Evolutionary conservation across 2,888 invertebrate species (phyloP).

Genomic region (Mermis nigrescens): DNA sequence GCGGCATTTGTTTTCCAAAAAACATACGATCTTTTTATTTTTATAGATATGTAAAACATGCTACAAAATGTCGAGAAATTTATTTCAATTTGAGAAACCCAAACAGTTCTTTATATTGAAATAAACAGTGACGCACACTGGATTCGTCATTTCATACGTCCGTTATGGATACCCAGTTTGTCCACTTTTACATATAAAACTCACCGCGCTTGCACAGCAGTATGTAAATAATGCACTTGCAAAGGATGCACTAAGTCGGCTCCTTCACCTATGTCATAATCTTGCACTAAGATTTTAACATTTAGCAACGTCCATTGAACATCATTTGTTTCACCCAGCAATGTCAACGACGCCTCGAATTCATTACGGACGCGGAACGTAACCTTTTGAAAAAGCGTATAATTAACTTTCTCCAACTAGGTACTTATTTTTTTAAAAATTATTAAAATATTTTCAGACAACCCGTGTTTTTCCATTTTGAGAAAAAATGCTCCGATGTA

Average conservation of each 20-base stretch:
- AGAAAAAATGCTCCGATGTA: too few relatives aligned
- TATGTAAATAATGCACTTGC: slow-evolving; percentile 63
- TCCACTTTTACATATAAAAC: neutral
- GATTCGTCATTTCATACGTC: too few relatives aligned
- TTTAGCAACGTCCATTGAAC: slow-evolving; percentile 87
- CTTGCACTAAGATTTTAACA: slow-evolving; percentile 83
- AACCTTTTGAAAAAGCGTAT: slow-evolving; percentile 20
- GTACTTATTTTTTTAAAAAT: neutral
- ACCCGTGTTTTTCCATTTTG: too few relatives aligned
- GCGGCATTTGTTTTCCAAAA: too few relatives aligned
- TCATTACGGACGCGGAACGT: slow-evolving; percentile 24
- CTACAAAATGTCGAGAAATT: too few relatives aligned
- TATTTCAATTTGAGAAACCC: too few relatives aligned
- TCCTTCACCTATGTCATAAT: slow-evolving; percentile 73
- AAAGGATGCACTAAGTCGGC: slow-evolving; percentile 80
- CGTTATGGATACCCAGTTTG: too few relatives aligned
- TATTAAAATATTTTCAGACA: neutral
- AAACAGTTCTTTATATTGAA: too few relatives aligned
- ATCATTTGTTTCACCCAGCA: slow-evolving; percentile 81
- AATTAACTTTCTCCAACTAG: neutral
- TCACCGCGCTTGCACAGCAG: slow-evolving; percentile 57
- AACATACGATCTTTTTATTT: too few relatives aligned
- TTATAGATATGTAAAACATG: too few relatives aligned
- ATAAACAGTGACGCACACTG: too few relatives aligned
- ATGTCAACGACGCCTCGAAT: slow-evolving; percentile 52